Evolutionary conservation across 1,140 invertebrate species (phyloP), one percentile per base, ranked within the genome.

Genomic region (Chironomus tepperi): DNA sequence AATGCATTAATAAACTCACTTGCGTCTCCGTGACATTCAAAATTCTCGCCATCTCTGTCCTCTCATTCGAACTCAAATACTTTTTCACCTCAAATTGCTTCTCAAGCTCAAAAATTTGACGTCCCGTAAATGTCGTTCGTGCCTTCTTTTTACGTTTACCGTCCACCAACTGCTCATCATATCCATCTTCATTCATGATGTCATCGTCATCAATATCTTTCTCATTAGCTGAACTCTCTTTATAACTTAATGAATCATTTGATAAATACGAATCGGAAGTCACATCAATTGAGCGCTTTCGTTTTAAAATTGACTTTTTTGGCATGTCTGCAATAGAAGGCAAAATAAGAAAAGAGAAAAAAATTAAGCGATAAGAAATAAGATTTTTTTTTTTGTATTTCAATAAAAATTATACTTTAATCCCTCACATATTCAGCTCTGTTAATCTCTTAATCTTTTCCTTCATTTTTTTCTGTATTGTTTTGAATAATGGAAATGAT

Each of bases 51-150:
- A 97, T 95, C 78, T 97, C 95, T 15, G 94, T 91, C 76, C 96
- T 84, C 82, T 98, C 96, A 73, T 92, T 95, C n/a, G 94, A 96
- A 76, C 93, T 96, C 73, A 98, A 87, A 84, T 98, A 98, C 84
- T 98, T 98, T 85, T 97, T 98, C 74, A 93, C 86, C 84, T 98
- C 96, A 81, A 98, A 98, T 83, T 96, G 91, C 81, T 95, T 94
- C 84, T 98, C 96, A 80, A 98, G 84, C 84, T 97, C 96, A 84
- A 97, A 98, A 80, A 98, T 97, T 85, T 98, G 96, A 73, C 94
- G 82, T 1, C 95, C 96, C 0, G 95, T 97, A 85, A 98, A 98
- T 0, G 95, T 97, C 15, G 96, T 98, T 76, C 96, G 85, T 0
- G 95, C 95, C 80, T 98, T 98, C 84, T 97, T 97, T 84, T 96